Evolutionary conservation across 1,140 invertebrate genomes (phyloP).

Genomic region (Stenopsyche tienmushanensis): DNA sequence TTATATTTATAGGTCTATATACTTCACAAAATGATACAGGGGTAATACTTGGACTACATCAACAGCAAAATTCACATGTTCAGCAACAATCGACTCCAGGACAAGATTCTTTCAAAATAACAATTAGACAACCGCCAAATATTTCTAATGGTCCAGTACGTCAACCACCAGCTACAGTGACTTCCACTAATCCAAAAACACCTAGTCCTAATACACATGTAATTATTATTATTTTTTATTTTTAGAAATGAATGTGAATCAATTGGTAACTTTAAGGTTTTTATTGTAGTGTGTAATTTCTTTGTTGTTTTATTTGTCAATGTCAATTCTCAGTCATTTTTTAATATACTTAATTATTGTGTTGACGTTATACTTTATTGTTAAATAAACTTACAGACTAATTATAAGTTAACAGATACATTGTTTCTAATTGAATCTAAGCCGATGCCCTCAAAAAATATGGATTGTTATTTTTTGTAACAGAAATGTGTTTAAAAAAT

Average conservation of each 20-base stretch:
- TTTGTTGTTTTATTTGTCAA: too few relatives aligned
- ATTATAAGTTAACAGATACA: too few relatives aligned
- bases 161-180: constrained; percentile 58
- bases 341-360: not conserved
- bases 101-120: constrained; percentile 51
- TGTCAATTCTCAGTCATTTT: too few relatives aligned
- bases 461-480: too few relatives aligned
- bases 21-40: constrained; percentile 9
- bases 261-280: not conserved
- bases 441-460: too few relatives aligned
- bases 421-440: too few relatives aligned
- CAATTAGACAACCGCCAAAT: constrained; percentile 49
- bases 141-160: constrained; percentile 48
- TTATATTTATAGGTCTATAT: constrained; percentile 30
- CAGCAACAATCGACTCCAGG: not conserved
- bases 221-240: constrained; percentile 25
- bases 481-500: too few relatives aligned
- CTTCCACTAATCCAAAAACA: constrained; percentile 79
- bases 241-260: not conserved
- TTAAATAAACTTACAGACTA: too few relatives aligned
- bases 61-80: constrained; percentile 11
- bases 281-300: too few relatives aligned
- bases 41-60: constrained; percentile 10
- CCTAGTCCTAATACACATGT: constrained; percentile 69
- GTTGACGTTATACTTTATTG: not conserved